Base-by-base conservation (phyloP, 2,113 vertebrate genomes). In the Poeciliopsis retropinna region DNA sequence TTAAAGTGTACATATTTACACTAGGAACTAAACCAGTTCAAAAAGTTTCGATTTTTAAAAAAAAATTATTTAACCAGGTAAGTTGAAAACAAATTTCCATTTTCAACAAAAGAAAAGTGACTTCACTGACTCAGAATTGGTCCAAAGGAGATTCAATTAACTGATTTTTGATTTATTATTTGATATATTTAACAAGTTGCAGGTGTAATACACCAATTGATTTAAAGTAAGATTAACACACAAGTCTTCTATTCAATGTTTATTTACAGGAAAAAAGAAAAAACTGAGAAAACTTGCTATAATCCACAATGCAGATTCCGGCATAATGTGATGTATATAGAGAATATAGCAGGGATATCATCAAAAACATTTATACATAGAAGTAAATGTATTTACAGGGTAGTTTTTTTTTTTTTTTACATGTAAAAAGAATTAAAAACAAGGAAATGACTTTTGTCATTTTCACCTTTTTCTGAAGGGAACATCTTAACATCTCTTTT, bases 251-350 rank as follows among this genome's bases (percentile, higher is more conserved):
- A 85, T 32, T 83, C 81, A 86, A 90, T 72, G 61, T 91, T 87
- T 91, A 91, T 89, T 91, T 89, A 89, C 84, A 90, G 67, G 34
- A 9, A 7, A 6, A 32, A 75, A 74, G 44, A 75, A 15, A 67
- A 78, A 22, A 34, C 61, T 30, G 29, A 9, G 60, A 80, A 68
- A 69, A 70, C 22, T 57, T 57, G 51, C 51, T 57, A 57, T 57
- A 30, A 66, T 28, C 10, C 67, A 79, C 11, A n/a, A 37, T 14
- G 13, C 13, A 39, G 19, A 65, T n/a, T 6, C 14, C 5, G n/a
- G 51, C 17, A 65, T 25, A 15, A 62, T 62, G 61, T 31, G 6
- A 27, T 41, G 34, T 67, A 12, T 60, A 51, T 51, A 39, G 63
- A 41, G 60, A 75, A 61, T n/a, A 30, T 17, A 22, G 25, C 22